Evolutionary conservation across 1,140 invertebrate genomes (phyloP), one percentile per base, ranked within the genome.

Genomic region (Paralvinella palmiformis): DNA sequence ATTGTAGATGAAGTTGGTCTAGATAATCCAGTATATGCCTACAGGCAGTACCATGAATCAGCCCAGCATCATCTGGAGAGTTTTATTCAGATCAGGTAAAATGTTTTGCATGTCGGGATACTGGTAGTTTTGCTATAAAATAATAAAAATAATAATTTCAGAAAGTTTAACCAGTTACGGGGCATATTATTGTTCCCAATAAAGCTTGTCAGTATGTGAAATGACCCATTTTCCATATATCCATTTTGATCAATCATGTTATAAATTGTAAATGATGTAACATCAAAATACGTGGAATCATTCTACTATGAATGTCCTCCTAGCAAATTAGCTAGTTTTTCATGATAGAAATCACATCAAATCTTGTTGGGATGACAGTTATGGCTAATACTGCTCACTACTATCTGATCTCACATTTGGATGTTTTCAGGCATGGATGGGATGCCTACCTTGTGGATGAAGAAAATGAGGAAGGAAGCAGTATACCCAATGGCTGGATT

Each of bases 81-180:
- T 44, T 62, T 75, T 20, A n/a, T 73, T 20, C 69, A 71, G 62
- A 75, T 74, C 10, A 71, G 72, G 73, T 73, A 63, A 65, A 45
- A 41, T 17, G 7, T 27, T 45, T 17, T 29, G n/a, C 45, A 53
- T 41, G 15, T 61, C 36, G 29, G n/a, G 20, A 59, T 36, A 20
- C 37, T 44, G 20, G 20, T 6, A 44, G 24, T 41, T 10, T 10
- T 37, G 20, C 17, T 41, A 10, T 3, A 48, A 5, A 31, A 22
- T 29, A 45, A 33, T 0, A 3, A 31, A 22, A 17, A 17, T 33
- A 3, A 61, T 22, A 7, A n/a, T 48, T 48, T 36, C 37, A 29
- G 31, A 27, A 22, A 27, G 32, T 27, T 31, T n/a, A 22, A 5
- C 22, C 62, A 22, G 10, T 24, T 35, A 41, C 33, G 32, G 22